These are phyloP conservation scores for Notarius lentiginosus DNA, from an alignment of 2,113 vertebrate species.

Conservation along the genomic window DNA sequence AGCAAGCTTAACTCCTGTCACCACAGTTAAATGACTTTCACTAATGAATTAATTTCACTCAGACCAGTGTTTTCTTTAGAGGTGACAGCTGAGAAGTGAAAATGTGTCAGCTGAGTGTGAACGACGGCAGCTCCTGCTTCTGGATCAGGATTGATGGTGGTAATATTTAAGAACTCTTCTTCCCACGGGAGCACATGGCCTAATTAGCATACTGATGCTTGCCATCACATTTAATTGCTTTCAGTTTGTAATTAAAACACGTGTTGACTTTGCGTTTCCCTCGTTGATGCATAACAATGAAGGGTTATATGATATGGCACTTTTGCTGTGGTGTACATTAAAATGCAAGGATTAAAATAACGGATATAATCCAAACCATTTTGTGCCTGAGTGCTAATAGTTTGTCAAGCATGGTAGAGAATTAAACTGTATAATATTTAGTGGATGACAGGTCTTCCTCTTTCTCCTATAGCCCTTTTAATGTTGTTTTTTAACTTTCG, in stretches of 20 bases:
- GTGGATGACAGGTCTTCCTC: neutral
- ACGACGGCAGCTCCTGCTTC: slow-evolving; percentile 64
- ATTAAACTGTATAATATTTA: slow-evolving; percentile 36
- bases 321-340: slow-evolving; percentile 70
- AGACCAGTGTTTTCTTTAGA: slow-evolving; percentile 61
- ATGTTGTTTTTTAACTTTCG: slow-evolving; percentile 21
- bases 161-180: slow-evolving; percentile 72
- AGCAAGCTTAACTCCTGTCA: slow-evolving; percentile 31
- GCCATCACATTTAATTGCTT: slow-evolving; percentile 76
- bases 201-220: slow-evolving; percentile 73
- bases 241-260: slow-evolving; percentile 75
- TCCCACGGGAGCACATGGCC: slow-evolving; percentile 67
- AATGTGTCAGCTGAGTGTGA: slow-evolving; percentile 60
- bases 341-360: slow-evolving; percentile 56
- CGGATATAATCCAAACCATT: slow-evolving; percentile 49
- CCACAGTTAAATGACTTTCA: slow-evolving; percentile 46
- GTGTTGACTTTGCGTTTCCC: slow-evolving; percentile 77
- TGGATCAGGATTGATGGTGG: slow-evolving; percentile 61
- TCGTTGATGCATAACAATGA: slow-evolving; percentile 77
- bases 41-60: slow-evolving; percentile 61
- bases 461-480: slow-evolving; percentile 23
- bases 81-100: slow-evolving; percentile 59
- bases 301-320: slow-evolving; percentile 75
- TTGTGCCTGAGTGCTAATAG: slow-evolving; percentile 46
- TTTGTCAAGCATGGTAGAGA: slow-evolving; percentile 48